Base-by-base conservation (phyloP, 2,888 invertebrate genomes). In the Plagiodera versicolora region DNA sequence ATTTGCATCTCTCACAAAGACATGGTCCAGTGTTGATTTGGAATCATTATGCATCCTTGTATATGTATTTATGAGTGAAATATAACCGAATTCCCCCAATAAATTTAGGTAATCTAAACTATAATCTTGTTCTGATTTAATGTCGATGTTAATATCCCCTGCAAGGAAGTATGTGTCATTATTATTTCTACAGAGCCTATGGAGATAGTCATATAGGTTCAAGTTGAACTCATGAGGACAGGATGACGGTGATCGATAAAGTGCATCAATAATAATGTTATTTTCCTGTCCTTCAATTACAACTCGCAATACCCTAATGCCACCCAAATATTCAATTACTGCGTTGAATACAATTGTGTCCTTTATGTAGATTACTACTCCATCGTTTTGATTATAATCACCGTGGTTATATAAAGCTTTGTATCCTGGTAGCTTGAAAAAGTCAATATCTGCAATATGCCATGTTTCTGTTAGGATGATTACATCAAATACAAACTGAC, bases 171-270 rank as follows among this genome's bases (percentile, higher is more conserved):
- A 17, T 18, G 24, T 49, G 6, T 5, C 19, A 11, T 49, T 20
- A 20, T 49, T 49, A 49, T 49, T 49, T 49, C 8, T 24, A 49
- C 24, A 49, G 20, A n/a, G 49, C 19, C 20, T 49, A 8, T 24
- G 20, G 20, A 49, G 49, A 49, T 48, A 48, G 6, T 48, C 20
- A 49, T 16, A 20, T n/a, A 49, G 20, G 20, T 49, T 49, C 20
- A 4, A 18, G 18, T 20, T 49, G 28, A 49, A 49, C 20, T 49
- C 49, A 49, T 49, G n/a, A 14, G 49, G 49, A 49, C 49, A 49
- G n/a, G 49, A 49, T 28, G 49, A 28, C 20, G 49, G 44, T 6
- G 44, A 44, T 3, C 28, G 28, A 28, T 28, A 28, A 28, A 28
- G 28, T 4, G 28, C 8, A 8, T 28, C 16, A 44, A 44, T 44